Percentiles rank a stretch among this genome's conserved stretches.
These are phyloP conservation scores for Gouania willdenowi DNA, from an alignment of 2,797 vertebrate species.

Conservation along the genomic window DNA sequence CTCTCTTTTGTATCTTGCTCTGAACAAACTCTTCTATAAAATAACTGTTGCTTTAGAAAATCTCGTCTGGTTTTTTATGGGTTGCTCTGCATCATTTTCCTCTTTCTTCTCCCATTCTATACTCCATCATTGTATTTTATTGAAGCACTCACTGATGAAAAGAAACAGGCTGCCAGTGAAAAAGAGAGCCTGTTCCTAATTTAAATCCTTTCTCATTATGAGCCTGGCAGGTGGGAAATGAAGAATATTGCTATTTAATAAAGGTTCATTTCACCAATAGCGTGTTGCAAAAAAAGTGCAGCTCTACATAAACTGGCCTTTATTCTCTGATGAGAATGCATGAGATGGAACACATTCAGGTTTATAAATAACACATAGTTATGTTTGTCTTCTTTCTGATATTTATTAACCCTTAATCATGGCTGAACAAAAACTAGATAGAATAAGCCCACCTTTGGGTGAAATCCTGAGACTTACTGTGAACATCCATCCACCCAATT, in stretches of 20 bases:
- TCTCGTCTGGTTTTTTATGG: constrained; percentile 20
- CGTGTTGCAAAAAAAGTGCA: constrained; percentile 36
- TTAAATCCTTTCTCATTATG: constrained; percentile 59
- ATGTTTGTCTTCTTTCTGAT: too few species aligned
- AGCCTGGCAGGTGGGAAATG: constrained; percentile 62
- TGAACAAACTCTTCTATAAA: constrained; percentile 5
- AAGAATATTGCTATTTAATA: constrained; percentile 64
- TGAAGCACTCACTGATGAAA: constrained; percentile 48
- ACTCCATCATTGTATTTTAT: constrained; percentile 36
- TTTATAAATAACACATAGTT: too few species aligned
- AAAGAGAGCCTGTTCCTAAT: constrained; percentile 47
- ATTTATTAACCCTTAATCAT: too few species aligned
- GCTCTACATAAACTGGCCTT: constrained; percentile 31
- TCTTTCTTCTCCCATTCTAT: constrained; percentile 17
- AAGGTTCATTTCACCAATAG: constrained; percentile 63
- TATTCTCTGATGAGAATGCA: constrained; percentile 21
- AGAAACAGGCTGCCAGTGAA: constrained; percentile 43
- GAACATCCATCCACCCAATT: too few species aligned
- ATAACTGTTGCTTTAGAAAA: constrained; percentile 17
- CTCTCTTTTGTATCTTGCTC: constrained; percentile 1
- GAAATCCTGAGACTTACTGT: too few species aligned
- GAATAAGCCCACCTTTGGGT: too few species aligned
- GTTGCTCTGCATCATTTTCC: constrained; percentile 17
- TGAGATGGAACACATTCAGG: too few species aligned
- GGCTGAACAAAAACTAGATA: too few species aligned